phyloP scores from a whole-genome alignment of 2,113 vertebrate species.

The Amazona guildingii region DNA sequence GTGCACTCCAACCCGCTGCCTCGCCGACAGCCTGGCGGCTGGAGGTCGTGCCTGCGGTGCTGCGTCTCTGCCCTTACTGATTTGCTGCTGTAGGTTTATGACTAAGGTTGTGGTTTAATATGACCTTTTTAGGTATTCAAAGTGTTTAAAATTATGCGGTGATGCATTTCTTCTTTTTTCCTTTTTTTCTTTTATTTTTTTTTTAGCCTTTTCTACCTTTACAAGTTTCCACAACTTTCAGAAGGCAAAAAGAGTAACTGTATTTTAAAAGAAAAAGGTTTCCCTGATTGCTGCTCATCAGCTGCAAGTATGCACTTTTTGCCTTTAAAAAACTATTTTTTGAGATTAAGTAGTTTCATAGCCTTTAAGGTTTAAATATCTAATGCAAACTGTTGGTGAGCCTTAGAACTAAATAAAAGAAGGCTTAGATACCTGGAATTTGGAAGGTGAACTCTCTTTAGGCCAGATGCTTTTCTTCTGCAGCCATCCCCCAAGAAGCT shows the following conservation, averaged over 20 bases:
- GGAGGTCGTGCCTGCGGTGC: slow-evolving; percentile 47
- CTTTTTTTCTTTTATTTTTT: background rate
- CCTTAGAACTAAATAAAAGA: background rate
- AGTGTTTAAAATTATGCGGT: slow-evolving; percentile 58
- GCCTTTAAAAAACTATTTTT: background rate
- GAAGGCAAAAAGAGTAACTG: background rate
- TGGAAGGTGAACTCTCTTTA: background rate
- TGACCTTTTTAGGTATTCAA: slow-evolving; percentile 68
- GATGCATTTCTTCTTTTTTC: background rate
- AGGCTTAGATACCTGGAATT: background rate
- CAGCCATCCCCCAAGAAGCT: background rate
- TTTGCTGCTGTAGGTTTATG: slow-evolving; percentile 71
- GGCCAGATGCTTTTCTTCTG: background rate
- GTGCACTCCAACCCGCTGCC: slow-evolving; percentile 63
- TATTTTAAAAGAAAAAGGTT: background rate
- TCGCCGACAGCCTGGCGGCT: slow-evolving; percentile 45
- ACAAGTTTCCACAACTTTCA: slow-evolving; percentile 14
- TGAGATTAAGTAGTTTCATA: background rate
- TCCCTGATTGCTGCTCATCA: background rate
- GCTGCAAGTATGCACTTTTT: background rate
- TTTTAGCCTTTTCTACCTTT: slow-evolving; percentile 32
- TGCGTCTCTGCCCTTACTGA: slow-evolving; percentile 52
- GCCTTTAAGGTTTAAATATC: background rate
- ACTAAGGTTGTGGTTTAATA: slow-evolving; percentile 74
- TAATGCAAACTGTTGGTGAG: background rate